These are phyloP conservation scores for Gopherus evgoodei DNA, from an alignment of 2,113 vertebrate genomes.

Conservation along the genomic window DNA sequence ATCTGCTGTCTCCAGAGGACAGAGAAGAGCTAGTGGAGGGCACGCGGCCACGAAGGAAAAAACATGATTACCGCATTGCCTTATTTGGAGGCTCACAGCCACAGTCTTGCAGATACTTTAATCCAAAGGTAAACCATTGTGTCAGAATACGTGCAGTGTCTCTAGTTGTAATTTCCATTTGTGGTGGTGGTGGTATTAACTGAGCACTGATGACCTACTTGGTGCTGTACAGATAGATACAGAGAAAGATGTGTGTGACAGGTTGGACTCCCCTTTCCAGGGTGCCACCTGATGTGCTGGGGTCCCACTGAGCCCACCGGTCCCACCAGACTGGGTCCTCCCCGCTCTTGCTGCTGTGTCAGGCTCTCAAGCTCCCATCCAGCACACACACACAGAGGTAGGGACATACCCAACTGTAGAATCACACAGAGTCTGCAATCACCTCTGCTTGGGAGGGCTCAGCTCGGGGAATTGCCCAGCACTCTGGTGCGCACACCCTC, in stretches of 20 bases:
- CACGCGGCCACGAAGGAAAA: slow-evolving; percentile 92
- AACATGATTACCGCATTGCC: slow-evolving; percentile 95
- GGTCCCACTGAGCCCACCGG: too few relatives aligned
- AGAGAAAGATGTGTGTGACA: background rate
- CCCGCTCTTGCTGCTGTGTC: too few relatives aligned
- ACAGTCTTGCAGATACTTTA: slow-evolving; percentile 98
- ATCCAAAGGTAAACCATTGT: slow-evolving; percentile 90
- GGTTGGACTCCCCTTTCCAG: too few relatives aligned
- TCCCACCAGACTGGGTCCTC: too few relatives aligned
- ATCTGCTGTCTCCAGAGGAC: slow-evolving; percentile 91
- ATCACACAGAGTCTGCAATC: too few relatives aligned
- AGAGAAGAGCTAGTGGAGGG: slow-evolving; percentile 94
- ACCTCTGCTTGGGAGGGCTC: too few relatives aligned
- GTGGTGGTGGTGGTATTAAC: background rate
- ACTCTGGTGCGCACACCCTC: too few relatives aligned
- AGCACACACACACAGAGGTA: too few relatives aligned
- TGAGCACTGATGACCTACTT: background rate
- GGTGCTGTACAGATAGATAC: background rate
- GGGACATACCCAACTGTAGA: too few relatives aligned
- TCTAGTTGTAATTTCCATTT: slow-evolving; percentile 44
- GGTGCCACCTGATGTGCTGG: too few relatives aligned
- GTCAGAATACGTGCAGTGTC: slow-evolving; percentile 70
- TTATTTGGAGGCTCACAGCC: slow-evolving; percentile 97
- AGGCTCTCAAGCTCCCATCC: too few relatives aligned
- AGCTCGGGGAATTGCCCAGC: too few relatives aligned